Conservation (phyloP, 2,797 vertebrate species). For the Oreochromis mossambicus region DNA sequence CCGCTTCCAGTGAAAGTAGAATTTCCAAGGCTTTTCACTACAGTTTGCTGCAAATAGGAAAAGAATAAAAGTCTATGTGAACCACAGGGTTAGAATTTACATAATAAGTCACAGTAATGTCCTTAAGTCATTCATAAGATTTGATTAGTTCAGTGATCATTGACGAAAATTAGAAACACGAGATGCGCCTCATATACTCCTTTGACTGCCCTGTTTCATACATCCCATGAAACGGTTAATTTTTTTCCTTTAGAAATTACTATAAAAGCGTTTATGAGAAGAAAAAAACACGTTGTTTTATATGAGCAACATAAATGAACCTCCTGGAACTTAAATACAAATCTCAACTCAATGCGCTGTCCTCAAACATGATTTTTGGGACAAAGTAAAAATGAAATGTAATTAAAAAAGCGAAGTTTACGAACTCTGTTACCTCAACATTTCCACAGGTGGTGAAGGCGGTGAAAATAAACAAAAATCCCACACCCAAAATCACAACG, state of each 20-base stretch:
- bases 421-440: constrained; percentile 72
- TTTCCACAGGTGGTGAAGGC: constrained; percentile 84
- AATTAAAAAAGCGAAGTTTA: background rate
- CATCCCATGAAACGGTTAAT: background rate
- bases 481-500: constrained; percentile 77
- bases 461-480: constrained; percentile 79
- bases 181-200: constrained; percentile 55
- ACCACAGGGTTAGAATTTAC: background rate
- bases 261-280: background rate
- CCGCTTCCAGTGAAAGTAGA: constrained; percentile 76
- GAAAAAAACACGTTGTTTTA: no score
- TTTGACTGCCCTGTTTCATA: background rate
- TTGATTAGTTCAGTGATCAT: constrained; percentile 35
- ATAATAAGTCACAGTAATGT: background rate
- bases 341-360: background rate
- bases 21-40: constrained; percentile 77
- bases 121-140: constrained; percentile 19
- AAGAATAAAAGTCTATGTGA: background rate
- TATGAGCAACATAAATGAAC: background rate
- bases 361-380: background rate
- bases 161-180: constrained; percentile 72
- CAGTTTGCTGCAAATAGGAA: constrained; percentile 74
- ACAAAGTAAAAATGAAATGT: background rate
- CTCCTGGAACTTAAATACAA: background rate
- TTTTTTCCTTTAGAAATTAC: background rate